A percentile compares a stretch with the other conserved stretches of the same genome.
Conservation (phyloP, 2,113 vertebrate genomes). For the Columba livia region DNA sequence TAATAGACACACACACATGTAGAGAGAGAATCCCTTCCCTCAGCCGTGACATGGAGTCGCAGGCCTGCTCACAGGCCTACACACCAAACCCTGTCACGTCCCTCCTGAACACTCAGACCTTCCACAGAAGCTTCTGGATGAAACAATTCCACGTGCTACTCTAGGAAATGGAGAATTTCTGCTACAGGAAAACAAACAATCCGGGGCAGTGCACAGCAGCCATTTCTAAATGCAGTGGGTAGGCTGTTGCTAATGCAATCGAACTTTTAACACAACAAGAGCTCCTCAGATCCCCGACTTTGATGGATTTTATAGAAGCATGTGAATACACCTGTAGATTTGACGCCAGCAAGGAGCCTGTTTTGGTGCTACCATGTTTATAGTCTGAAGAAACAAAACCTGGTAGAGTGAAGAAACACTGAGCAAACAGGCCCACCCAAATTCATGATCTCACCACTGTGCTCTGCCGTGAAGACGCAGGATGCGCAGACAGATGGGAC, state of each 20-base stretch:
- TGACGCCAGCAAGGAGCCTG: background rate
- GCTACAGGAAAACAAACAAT: background rate
- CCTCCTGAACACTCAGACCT: background rate
- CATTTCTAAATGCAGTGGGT: background rate
- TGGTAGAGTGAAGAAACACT: background rate
- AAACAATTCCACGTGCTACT: background rate
- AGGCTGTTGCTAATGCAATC: background rate
- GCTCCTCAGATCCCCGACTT: background rate
- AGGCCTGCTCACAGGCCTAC: background rate
- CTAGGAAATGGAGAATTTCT: background rate
- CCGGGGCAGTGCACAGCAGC: background rate
- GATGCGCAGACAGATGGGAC: background rate
- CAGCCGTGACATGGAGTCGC: fast-evolving
- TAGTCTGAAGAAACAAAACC: background rate
- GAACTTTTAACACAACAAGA: background rate
- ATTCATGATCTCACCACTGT: background rate
- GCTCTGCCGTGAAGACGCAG: background rate
- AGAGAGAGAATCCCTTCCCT: background rate
- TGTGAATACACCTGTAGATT: background rate
- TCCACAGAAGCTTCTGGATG: background rate
- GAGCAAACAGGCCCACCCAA: background rate
- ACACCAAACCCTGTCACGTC: background rate
- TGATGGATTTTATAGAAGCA: background rate
- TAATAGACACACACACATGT: background rate
- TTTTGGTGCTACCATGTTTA: background rate